A percentile compares a stretch with the other conserved stretches of the same genome.
phyloP scores from a whole-genome alignment of 1,140 invertebrate species.

The Megalonaias nervosa region DNA sequence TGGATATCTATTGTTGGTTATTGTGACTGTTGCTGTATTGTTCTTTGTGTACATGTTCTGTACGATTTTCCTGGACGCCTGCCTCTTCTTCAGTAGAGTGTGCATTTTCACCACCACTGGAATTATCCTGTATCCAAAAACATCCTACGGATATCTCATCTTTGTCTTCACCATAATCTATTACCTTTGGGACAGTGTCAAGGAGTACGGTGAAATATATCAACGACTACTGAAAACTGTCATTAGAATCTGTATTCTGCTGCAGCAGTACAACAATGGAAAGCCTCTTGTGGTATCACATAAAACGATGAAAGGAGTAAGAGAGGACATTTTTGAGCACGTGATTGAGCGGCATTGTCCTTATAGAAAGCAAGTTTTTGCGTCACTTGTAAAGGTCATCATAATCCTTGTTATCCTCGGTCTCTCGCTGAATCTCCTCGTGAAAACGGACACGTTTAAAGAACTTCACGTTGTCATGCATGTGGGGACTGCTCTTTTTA shows the following conservation, averaged over 20 bases:
- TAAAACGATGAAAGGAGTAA: neutral
- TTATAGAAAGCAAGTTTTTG: slow-evolving; percentile 5
- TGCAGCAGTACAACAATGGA: slow-evolving; percentile 3
- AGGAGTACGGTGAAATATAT: slow-evolving; percentile 5
- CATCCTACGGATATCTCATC: slow-evolving; percentile 19
- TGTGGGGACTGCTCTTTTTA: slow-evolving; percentile 19
- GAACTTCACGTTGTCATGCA: slow-evolving; percentile 30
- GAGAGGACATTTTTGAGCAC: slow-evolving; percentile 15
- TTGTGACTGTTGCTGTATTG: neutral
- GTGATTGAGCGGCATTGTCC: slow-evolving; percentile 24
- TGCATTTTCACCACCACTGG: slow-evolving; percentile 18
- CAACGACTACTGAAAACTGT: slow-evolving; percentile 1
- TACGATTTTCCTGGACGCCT: slow-evolving; percentile 25
- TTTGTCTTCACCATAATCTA: slow-evolving; percentile 18
- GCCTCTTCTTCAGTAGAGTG: slow-evolving; percentile 12
- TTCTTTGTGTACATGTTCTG: slow-evolving; percentile 27
- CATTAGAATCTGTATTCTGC: neutral
- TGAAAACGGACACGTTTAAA: slow-evolving; percentile 12
- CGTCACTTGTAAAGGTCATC: neutral
- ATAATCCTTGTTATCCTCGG: slow-evolving; percentile 4
- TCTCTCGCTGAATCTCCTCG: slow-evolving; percentile 12
- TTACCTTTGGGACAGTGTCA: slow-evolving; percentile 14
- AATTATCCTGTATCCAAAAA: slow-evolving; percentile 19
- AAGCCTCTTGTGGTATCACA: slow-evolving; percentile 4
- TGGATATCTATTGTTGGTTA: neutral